Evolutionary conservation across 2,797 vertebrate species (phyloP).

Genomic region (Pseudochaenichthys georgianus): DNA sequence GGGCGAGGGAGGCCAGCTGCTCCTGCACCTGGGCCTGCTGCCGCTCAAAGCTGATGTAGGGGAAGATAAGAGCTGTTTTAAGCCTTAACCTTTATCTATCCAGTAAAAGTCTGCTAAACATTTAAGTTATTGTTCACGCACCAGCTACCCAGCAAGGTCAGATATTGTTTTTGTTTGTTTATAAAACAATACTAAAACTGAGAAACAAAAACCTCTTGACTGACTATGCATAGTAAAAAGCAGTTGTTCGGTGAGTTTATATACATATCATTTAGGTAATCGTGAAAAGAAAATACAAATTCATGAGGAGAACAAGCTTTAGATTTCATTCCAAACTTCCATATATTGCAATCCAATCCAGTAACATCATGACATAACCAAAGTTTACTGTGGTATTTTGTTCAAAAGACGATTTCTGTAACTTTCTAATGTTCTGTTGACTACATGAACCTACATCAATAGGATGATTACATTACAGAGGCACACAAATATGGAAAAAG

Average conservation of each 20-base stretch:
- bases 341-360: not conserved
- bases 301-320: not conserved
- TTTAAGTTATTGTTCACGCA: slow-evolving; percentile 1
- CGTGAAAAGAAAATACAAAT: not conserved
- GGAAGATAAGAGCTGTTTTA: slow-evolving; percentile 19
- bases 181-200: not conserved
- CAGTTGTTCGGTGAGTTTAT: not conserved
- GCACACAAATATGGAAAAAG: not conserved
- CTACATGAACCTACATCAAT: not conserved
- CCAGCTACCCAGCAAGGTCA: not conserved
- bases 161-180: too few relatives aligned
- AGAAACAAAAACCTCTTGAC: not conserved
- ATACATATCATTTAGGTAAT: slow-evolving; percentile 1
- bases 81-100: slow-evolving; percentile 1
- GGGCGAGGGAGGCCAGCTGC: slow-evolving; percentile 84
- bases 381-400: not conserved
- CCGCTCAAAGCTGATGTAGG: slow-evolving; percentile 85
- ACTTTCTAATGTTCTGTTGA: not conserved
- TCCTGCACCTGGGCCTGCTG: slow-evolving; percentile 90
- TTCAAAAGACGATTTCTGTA: not conserved
- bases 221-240: not conserved
- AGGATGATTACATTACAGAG: not conserved
- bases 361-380: not conserved
- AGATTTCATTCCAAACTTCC: not conserved
- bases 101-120: not conserved